These are phyloP conservation scores for Chelidonichthys spinosus DNA, from an alignment of 2,797 vertebrate genomes.

Conservation along the genomic window DNA sequence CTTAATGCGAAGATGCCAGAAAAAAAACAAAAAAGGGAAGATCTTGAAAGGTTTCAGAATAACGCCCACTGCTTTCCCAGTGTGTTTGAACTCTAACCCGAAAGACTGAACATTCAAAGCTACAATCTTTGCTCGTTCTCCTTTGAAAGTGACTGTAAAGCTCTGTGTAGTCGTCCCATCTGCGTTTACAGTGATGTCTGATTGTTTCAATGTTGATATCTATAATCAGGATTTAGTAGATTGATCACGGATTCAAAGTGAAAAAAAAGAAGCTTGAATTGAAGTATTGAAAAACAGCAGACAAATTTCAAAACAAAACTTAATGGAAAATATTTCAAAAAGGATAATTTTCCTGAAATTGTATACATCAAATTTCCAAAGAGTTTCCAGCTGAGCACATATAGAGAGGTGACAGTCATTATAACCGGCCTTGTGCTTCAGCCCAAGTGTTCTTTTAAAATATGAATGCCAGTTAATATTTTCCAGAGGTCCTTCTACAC, in stretches of 20 bases:
- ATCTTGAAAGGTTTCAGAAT: slow-evolving; percentile 83
- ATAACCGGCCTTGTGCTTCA: slow-evolving; percentile 64
- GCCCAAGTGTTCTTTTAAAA: slow-evolving; percentile 76
- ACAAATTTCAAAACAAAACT: slow-evolving; percentile 17
- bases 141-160: slow-evolving; percentile 66
- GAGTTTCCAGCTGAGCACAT: slow-evolving; percentile 71
- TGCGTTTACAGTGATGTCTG: background rate
- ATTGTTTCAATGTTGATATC: slow-evolving; percentile 9
- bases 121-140: slow-evolving; percentile 64
- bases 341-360: slow-evolving; percentile 48
- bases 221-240: slow-evolving; percentile 1
- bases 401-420: slow-evolving; percentile 74
- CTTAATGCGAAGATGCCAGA: slow-evolving; percentile 77
- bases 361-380: slow-evolving; percentile 55
- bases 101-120: slow-evolving; percentile 71
- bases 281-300: background rate
- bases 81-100: slow-evolving; percentile 82
- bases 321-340: slow-evolving; percentile 34
- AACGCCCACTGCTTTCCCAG: slow-evolving; percentile 87
- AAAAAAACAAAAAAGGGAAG: slow-evolving; percentile 69
- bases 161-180: slow-evolving; percentile 39
- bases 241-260: no score
- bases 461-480: slow-evolving; percentile 83
- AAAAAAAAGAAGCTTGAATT: background rate
- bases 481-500: slow-evolving; percentile 83